Base-by-base conservation (phyloP, 2,797 vertebrate genomes). In the Furcifer pardalis region DNA sequence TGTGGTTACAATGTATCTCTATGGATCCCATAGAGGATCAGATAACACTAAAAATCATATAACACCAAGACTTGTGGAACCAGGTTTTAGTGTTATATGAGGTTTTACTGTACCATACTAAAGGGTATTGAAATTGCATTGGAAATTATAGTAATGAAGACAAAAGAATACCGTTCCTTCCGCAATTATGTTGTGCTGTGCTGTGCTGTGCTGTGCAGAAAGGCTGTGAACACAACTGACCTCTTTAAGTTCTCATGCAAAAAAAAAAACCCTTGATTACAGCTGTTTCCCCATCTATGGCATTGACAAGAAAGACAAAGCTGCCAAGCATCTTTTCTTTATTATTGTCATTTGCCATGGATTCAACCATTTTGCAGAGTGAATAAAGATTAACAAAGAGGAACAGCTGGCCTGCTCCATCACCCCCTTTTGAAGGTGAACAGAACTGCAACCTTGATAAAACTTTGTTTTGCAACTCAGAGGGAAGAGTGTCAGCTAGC, bases 141-240 rank as follows among this genome's bases (percentile, higher is more conserved):
- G 81, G 85, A 94, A 91, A 91, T 81, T 1, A 91, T 73, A 89
- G 88, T 49, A 91, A 90, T 87, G 84, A 90, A 94, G 89, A 90
- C 75, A 2, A 15, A 84, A 74, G 69, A 95, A 91, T 87, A 87
- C 32, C 89, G 93, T 74, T 84, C 87, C 69, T 91, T 92, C 82
- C 87, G 82, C 87, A 89, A 83, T 90, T 82, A 89, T 1, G 1
- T 2, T 74, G 17, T 40, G 83, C 83, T 89, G n/a, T n/a, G n/a
- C n/a, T n/a, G n/a, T n/a, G 49, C 15, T 56, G 21, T 56, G 52
- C 40, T 71, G 68, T 30, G 73, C 72, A 85, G 35, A 92, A 94
- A 87, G 73, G 84, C 84, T 89, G 85, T 85, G 91, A 92, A 87
- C 77, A 90, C 80, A 81, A 23, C n/a, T 88, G 73, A 87, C 75